Evolutionary conservation across 2,113 vertebrate genomes (phyloP).

Genomic region (Ranitomeya variabilis): DNA sequence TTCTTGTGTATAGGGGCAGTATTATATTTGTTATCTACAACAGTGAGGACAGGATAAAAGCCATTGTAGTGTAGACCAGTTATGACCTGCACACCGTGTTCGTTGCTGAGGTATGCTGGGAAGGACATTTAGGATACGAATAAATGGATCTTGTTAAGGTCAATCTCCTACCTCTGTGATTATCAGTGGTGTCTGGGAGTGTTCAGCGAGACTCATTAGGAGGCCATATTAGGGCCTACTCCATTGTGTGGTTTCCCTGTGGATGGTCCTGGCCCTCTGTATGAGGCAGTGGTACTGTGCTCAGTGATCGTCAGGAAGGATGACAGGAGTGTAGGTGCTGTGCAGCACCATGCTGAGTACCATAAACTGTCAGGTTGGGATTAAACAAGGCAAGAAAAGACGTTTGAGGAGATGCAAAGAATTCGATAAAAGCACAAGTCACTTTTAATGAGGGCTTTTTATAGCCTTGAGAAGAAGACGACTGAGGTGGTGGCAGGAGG

Average conservation of each 20-base stretch:
- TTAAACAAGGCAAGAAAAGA: not conserved
- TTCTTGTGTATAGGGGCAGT: too few species aligned
- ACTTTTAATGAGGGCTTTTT: conserved; percentile 50
- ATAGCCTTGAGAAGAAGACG: conserved; percentile 14
- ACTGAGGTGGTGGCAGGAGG: not conserved
- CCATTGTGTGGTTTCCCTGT: not conserved
- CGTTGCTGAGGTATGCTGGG: not conserved
- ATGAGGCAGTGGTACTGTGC: not conserved
- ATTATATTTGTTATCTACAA: too few species aligned
- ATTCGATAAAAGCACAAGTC: conserved; percentile 31
- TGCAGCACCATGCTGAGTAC: not conserved
- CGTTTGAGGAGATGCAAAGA: conserved; percentile 6
- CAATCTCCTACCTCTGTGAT: not conserved
- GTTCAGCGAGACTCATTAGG: not conserved
- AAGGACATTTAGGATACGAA: not conserved
- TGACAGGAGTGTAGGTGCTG: not conserved
- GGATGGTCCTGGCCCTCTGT: not conserved
- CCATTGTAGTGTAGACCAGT: too few species aligned
- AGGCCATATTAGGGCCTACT: not conserved
- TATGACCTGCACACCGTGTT: not conserved
- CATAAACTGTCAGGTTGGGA: conserved; percentile 25
- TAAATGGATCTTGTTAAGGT: not conserved
- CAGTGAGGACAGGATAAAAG: too few species aligned
- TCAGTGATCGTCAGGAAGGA: not conserved
- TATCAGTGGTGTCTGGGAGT: not conserved